phyloP scores from a whole-genome alignment of 2,888 invertebrate genomes.

The Ecdyonurus torrentis region DNA sequence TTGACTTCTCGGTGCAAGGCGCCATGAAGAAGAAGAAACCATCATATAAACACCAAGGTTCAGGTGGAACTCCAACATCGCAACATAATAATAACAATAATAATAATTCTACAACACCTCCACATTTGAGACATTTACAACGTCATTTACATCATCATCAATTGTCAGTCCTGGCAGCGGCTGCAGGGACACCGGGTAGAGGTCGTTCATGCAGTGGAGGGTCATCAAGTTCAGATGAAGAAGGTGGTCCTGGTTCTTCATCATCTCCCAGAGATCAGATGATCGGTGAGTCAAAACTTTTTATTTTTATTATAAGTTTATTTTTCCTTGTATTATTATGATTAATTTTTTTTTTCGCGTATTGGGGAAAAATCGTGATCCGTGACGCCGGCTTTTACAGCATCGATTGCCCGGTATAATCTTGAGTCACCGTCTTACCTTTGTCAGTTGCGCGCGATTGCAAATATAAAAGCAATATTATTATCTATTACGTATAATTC shows the following conservation, averaged over 20 bases:
- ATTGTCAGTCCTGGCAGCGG: background rate
- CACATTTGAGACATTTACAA: background rate
- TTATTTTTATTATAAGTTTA: no score
- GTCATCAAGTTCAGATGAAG: background rate
- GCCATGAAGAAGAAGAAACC: conserved; percentile 1
- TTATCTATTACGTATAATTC: no score
- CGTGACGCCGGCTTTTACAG: background rate
- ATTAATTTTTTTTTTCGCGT: no score
- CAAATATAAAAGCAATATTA: no score
- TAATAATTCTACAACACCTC: background rate
- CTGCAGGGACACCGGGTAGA: background rate
- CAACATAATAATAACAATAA: background rate
- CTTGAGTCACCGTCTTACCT: background rate
- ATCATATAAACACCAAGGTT: background rate
- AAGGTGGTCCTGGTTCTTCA: background rate
- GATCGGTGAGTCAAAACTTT: background rate
- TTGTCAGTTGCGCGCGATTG: background rate
- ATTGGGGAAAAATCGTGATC: background rate
- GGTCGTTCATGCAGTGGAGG: background rate
- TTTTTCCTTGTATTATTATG: no score
- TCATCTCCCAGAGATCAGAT: background rate
- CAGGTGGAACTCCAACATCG: background rate
- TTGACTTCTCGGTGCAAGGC: conserved; percentile 3
- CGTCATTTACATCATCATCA: background rate
- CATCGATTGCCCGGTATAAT: background rate